Conservation (phyloP, 2,113 vertebrate genomes). For the Crypturellus undulatus region DNA sequence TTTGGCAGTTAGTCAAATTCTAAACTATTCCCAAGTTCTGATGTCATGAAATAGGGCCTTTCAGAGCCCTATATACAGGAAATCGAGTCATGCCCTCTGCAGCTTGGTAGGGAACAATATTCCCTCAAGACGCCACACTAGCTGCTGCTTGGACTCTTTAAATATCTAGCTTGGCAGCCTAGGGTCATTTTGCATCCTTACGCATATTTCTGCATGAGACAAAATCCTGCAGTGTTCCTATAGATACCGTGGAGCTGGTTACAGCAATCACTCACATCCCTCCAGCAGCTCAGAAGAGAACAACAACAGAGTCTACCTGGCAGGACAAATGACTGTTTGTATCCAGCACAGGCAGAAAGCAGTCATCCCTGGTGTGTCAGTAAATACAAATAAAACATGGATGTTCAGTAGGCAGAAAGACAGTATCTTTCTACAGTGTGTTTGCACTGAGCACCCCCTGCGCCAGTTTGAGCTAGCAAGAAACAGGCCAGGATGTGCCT, state of each 20-base stretch:
- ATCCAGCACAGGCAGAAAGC: not conserved
- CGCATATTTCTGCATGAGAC: not conserved
- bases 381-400: not conserved
- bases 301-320: not conserved
- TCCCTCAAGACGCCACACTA: not conserved
- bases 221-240: not conserved
- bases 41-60: not conserved
- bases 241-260: not conserved
- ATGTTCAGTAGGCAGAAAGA: not conserved
- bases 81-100: not conserved
- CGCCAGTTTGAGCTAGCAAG: not conserved
- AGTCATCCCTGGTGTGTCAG: not conserved
- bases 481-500: not conserved
- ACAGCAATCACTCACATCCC: not conserved
- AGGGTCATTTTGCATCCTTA: constrained; percentile 7
- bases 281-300: not conserved
- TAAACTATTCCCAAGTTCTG: not conserved
- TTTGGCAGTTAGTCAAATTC: not conserved
- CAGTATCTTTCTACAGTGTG: not conserved
- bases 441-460: not conserved
- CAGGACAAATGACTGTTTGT: not conserved
- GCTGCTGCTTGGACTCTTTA: not conserved
- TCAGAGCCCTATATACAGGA: not conserved
- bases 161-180: not conserved
- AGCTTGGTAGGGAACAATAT: not conserved